Evolutionary conservation across 2,113 vertebrate species (phyloP), one percentile per base, ranked within the genome.

Genomic region (Rutilus rutilus): DNA sequence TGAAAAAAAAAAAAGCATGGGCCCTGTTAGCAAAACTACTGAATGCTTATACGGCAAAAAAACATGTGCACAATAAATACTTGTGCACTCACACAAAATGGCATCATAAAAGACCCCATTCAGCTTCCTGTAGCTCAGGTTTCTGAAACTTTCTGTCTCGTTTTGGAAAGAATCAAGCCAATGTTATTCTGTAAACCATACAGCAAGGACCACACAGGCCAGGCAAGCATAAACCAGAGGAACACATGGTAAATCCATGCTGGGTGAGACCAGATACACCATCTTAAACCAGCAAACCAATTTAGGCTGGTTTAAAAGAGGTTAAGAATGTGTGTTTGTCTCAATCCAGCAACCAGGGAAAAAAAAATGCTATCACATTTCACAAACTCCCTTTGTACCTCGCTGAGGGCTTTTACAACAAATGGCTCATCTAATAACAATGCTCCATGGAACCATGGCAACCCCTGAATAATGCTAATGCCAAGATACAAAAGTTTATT

Each of bases 301-400:
- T 25, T 5, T 25, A 62, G n/a, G 4, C 11, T 62, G 59, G 54
- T 21, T 57, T 8, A 57, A 23, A 57, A 23, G 54, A 23, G n/a
- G 59, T 25, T 25, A 62, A 62, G n/a, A 62, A 62, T 25, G n/a
- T 12, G n/a, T 62, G 59, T 25, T 62, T 62, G 59, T 62, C n/a
- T 57, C 19, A 57, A 57, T 57, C 54, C 10, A 23, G 67, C 36
- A 57, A 11, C 45, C 50, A 50, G 25, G 45, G 3, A 0, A 2
- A 71, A 5, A 69, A 36, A 71, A 39, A 71, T 23, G 15, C 74
- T 76, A 15, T 76, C 75, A 33, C 3, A 30, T 77, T 77, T 77
- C 75, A 77, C 50, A 21, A 57, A 21, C 52, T 78, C 50, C 76
- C 76, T 14, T 30, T 59, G 36, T 23, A 42, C 36, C 69, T 73